Evolutionary conservation across 2,113 vertebrate genomes (phyloP).

Genomic region (Montifringilla adamsi): DNA sequence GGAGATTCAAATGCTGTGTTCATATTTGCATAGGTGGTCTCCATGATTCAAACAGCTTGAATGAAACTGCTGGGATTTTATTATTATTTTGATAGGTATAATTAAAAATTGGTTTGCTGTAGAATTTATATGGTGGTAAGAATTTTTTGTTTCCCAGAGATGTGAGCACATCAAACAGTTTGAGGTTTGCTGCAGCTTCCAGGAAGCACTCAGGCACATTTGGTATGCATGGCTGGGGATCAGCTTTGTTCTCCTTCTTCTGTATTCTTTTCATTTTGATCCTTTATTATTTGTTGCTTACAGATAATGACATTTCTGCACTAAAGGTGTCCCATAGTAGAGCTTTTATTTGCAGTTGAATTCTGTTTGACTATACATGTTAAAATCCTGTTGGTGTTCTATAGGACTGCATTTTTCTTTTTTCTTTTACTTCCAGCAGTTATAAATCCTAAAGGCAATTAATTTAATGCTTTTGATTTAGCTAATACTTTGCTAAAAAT

Average conservation of each 20-base stretch:
- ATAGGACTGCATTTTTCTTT: background rate
- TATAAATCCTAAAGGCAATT: background rate
- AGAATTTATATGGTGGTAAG: conserved; percentile 2
- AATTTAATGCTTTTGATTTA: background rate
- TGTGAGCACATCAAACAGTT: conserved; percentile 30
- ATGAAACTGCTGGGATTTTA: background rate
- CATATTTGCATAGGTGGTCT: conserved; percentile 4
- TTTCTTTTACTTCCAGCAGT: background rate
- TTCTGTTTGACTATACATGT: background rate
- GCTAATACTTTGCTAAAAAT: background rate
- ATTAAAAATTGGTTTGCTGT: conserved; percentile 43
- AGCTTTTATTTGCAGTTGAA: background rate
- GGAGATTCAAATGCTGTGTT: background rate
- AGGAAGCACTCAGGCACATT: background rate
- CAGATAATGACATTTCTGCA: background rate
- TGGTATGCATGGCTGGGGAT: background rate
- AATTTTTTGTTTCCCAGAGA: background rate
- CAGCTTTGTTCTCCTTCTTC: conserved; percentile 5
- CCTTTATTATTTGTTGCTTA: background rate
- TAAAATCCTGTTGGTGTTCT: background rate
- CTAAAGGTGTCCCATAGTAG: background rate
- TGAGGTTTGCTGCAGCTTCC: conserved; percentile 40
- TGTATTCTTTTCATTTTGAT: background rate
- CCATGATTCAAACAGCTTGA: background rate
- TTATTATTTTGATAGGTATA: conserved; percentile 29